Conservation (phyloP, 2,797 vertebrate genomes). For the Protonibea diacanthus region DNA sequence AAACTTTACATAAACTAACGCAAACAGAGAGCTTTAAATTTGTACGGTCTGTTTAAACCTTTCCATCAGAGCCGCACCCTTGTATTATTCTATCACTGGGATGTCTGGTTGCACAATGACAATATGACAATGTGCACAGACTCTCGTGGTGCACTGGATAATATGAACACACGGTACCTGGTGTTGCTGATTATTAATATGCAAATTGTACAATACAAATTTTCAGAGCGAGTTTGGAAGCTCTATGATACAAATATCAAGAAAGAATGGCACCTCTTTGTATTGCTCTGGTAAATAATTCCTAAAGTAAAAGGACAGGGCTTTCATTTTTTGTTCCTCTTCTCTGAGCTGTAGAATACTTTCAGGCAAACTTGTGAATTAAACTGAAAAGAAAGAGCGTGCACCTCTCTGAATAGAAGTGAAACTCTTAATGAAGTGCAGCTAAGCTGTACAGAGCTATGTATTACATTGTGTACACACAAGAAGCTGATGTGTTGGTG, state of each 20-base stretch:
- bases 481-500: conserved; percentile 13
- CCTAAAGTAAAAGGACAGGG: background rate
- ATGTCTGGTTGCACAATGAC: background rate
- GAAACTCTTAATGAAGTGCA: background rate
- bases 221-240: background rate
- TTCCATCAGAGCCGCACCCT: conserved; percentile 23
- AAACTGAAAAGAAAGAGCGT: background rate
- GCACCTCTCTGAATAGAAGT: background rate
- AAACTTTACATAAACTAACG: conserved; percentile 2
- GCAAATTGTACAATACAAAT: background rate
- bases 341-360: background rate
- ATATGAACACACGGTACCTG: background rate
- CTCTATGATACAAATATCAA: background rate
- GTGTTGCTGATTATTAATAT: background rate
- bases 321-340: background rate
- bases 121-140: background rate
- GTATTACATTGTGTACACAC: background rate
- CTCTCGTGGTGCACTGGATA: accelerated
- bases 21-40: background rate
- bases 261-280: background rate
- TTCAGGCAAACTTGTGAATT: background rate
- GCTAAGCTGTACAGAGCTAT: background rate
- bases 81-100: background rate
- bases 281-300: background rate
- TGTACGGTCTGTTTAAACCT: background rate